phyloP scores from a whole-genome alignment of 2,888 invertebrate genomes.

The Gasteruption jaculator region DNA sequence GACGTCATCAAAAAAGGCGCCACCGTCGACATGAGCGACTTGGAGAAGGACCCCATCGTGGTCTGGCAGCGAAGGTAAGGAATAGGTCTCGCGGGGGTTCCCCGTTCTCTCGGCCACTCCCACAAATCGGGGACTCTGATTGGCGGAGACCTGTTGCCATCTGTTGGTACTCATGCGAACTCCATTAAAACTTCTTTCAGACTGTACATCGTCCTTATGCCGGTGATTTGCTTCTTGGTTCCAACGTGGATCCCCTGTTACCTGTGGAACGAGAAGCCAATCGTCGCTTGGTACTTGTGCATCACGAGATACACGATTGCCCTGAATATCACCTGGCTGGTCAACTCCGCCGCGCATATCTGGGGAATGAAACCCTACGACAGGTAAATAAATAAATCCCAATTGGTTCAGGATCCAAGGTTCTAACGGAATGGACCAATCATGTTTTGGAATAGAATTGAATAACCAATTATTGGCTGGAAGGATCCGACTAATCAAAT shows the following conservation, averaged over 20 bases:
- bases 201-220: constrained; percentile 71
- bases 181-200: too few relatives aligned
- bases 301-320: constrained; percentile 73
- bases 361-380: constrained; percentile 91
- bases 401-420: neutral
- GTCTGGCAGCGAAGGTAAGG: constrained; percentile 82
- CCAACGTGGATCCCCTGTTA: constrained; percentile 75
- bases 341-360: constrained; percentile 90
- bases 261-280: constrained; percentile 71
- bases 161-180: constrained; percentile 19
- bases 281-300: constrained; percentile 72
- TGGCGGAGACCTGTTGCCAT: too few relatives aligned
- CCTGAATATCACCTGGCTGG: constrained; percentile 86
- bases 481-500: too few relatives aligned
- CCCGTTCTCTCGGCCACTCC: too few relatives aligned
- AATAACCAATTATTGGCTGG: too few relatives aligned
- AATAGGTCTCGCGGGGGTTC: neutral
- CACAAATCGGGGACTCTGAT: too few relatives aligned
- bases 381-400: constrained; percentile 62
- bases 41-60: constrained; percentile 78
- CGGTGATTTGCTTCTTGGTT: constrained; percentile 72
- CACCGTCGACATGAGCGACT: constrained; percentile 80
- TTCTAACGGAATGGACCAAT: too few relatives aligned
- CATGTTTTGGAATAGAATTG: too few relatives aligned
- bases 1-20: constrained; percentile 83